These are phyloP conservation scores for Tryphoninae sp. DNA, from an alignment of 2,888 invertebrate genomes.

Conservation along the genomic window DNA sequence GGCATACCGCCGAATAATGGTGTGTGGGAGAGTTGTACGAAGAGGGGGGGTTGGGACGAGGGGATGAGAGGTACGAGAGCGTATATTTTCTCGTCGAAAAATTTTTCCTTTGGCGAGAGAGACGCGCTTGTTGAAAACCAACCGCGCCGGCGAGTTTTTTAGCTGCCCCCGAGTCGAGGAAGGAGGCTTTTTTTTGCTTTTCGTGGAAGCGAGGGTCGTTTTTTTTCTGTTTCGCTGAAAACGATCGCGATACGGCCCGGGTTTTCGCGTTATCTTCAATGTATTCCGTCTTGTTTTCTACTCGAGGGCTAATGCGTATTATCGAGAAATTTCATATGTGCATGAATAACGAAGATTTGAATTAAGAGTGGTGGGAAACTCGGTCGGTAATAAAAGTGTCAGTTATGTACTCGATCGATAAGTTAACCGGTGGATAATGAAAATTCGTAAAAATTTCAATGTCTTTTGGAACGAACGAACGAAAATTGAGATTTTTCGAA, in stretches of 20 bases:
- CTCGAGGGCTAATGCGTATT: constrained; percentile 29
- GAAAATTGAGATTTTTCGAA: too few species aligned
- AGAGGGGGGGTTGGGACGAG: too few species aligned
- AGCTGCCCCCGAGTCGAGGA: not conserved
- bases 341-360: not conserved
- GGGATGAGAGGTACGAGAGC: too few species aligned
- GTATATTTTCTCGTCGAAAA: constrained; percentile 53
- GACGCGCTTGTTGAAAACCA: constrained; percentile 52
- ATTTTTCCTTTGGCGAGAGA: constrained; percentile 61
- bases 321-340: not conserved
- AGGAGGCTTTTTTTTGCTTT: not conserved
- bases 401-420: not conserved
- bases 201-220: not conserved
- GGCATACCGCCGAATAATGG: too few species aligned
- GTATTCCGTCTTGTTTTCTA: constrained; percentile 1
- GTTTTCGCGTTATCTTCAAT: constrained; percentile 32
- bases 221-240: constrained; percentile 16
- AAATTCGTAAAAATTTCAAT: too few species aligned
- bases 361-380: not conserved
- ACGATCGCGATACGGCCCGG: constrained; percentile 10
- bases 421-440: too few species aligned
- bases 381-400: not conserved
- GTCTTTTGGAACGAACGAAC: too few species aligned
- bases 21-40: not conserved
- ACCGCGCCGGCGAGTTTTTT: constrained; percentile 33